Percentiles rank a stretch among this genome's conserved stretches.
phyloP scores from a whole-genome alignment of 2,113 vertebrate genomes.

The Callaeas wilsoni region DNA sequence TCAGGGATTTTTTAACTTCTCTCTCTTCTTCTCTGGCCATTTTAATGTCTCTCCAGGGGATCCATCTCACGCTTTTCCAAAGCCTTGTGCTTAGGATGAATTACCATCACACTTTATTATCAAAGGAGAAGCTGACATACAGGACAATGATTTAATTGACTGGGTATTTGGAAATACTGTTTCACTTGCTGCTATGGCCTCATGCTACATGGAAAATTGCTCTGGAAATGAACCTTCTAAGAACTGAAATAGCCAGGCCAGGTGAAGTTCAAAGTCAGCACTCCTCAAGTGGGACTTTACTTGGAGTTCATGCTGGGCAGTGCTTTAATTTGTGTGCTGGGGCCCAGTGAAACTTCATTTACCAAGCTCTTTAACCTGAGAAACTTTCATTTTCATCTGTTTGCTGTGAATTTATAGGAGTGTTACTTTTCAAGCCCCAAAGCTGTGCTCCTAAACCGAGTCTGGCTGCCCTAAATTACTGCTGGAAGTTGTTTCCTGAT shows the following conservation, averaged over 20 bases:
- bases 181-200: background rate
- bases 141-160: background rate
- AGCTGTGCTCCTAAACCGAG: background rate
- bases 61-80: background rate
- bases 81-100: background rate
- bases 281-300: background rate
- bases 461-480: background rate
- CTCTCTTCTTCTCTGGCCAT: background rate
- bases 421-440: background rate
- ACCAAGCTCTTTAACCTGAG: background rate
- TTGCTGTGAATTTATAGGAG: background rate
- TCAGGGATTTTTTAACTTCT: background rate
- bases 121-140: background rate
- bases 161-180: background rate
- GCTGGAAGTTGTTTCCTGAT: background rate
- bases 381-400: background rate
- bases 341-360: background rate
- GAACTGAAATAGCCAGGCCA: background rate
- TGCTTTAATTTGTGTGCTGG: background rate
- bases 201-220: background rate
- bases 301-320: background rate
- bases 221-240: background rate
- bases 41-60: background rate
- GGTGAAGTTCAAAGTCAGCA: background rate
- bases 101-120: background rate